Evolutionary conservation across 1,140 invertebrate species (phyloP), one percentile per base, ranked within the genome.

Genomic region (Hesperophylax magnus): DNA sequence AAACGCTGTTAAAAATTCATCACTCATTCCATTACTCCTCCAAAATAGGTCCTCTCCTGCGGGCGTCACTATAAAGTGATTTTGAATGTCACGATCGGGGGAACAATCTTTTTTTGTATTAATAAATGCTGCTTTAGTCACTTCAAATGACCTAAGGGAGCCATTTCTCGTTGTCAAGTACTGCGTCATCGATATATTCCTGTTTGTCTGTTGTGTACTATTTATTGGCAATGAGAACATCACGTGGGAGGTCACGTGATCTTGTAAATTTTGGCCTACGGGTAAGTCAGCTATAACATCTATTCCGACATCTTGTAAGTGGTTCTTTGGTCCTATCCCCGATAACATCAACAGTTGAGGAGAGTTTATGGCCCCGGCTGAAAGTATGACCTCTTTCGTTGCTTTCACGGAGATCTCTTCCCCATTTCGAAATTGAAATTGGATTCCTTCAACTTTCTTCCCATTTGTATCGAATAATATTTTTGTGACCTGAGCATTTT

Each of bases 331-430:
- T 3, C 95, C 95, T 39, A 96, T 91, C 17, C 95, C 95, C 3
- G 94, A 95, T 0, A 95, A 84, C 92, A 95, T 93, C 1, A 96
- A 86, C 5, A 96, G 75, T 84, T 94, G 93, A 2, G 94, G 93
- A 0, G 93, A 91, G 82, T 94, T 93, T 11, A 95, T 91, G 1
- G 93, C 90, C 3, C 94, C 94, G 0, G 92, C 93, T 0, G 93
- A 93, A 11, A 95, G 61, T 54, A 95, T 91, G 0, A 95, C 91
- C 87, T 96, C 94, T 81, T 93, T 94, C 1, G 86, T 88, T 0
- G 90, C 91, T 8, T 87, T 88, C 0, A 92, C 89, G 24, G 85
- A 86, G 0, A 89, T 85, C 34, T 85, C 85, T 78, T 88, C 87
- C 52, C 92, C 86, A 81, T 91, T 90, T 1, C 11, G 39, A 14